These are phyloP conservation scores for Gastracanthus pulcherrimus DNA, from an alignment of 2,888 invertebrate species.

Conservation along the genomic window DNA sequence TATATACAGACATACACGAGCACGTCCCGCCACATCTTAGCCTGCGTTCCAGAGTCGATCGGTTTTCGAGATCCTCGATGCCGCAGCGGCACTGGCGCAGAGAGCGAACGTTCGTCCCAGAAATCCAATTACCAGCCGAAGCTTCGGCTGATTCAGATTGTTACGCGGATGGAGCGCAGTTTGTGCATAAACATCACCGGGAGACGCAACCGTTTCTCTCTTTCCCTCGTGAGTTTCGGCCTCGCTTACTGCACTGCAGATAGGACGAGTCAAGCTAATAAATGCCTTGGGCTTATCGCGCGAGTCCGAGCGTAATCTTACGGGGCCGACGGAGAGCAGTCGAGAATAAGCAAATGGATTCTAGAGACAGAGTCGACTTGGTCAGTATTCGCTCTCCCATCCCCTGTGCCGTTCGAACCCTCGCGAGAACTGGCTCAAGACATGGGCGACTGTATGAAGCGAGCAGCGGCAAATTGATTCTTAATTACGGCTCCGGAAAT, in stretches of 20 bases:
- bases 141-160: not conserved
- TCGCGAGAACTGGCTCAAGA: not conserved
- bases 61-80: no score
- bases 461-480: conserved; percentile 5
- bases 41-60: no score
- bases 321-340: not conserved
- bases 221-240: no score
- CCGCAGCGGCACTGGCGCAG: no score
- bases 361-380: no score
- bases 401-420: no score
- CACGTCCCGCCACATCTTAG: no score
- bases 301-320: not conserved
- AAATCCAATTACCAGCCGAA: conserved; percentile 28
- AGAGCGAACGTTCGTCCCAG: not conserved
- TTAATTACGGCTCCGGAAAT: conserved; percentile 36
- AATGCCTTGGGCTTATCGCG: not conserved
- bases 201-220: no score
- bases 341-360: no score
- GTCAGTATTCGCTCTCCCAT: no score
- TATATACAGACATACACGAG: no score
- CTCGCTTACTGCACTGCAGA: no score
- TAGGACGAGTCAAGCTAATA: not conserved
- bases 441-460: not conserved
- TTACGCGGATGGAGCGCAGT: not conserved
- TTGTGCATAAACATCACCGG: not conserved